Evolutionary conservation across 1,140 invertebrate genomes (phyloP).

Genomic region (Lordiphosa mommai): DNA sequence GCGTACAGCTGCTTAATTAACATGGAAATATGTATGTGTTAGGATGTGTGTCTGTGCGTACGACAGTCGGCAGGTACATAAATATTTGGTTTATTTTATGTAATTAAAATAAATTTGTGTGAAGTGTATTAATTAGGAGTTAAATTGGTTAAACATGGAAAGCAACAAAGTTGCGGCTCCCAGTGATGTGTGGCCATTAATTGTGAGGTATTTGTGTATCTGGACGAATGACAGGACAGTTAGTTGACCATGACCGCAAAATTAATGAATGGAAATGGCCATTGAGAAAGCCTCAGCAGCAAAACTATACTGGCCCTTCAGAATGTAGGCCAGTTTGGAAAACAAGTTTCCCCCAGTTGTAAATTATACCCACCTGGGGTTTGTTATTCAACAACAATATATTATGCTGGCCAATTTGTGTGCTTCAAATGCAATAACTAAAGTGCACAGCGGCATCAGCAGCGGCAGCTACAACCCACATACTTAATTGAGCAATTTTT

Average conservation of each 20-base stretch:
- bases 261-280: background rate
- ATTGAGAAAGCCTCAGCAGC: too few species aligned
- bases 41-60: slow-evolving; percentile 21
- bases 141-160: slow-evolving; percentile 69
- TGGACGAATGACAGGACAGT: slow-evolving; percentile 15
- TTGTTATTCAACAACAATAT: slow-evolving; percentile 1
- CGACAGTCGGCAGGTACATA: slow-evolving; percentile 51
- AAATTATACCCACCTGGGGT: too few species aligned
- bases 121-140: slow-evolving; percentile 77
- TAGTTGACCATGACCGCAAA: slow-evolving; percentile 8
- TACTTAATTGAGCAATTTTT: slow-evolving; percentile 49
- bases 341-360: too few species aligned
- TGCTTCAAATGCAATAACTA: slow-evolving; percentile 17
- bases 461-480: slow-evolving; percentile 5
- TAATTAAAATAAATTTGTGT: slow-evolving; percentile 76
- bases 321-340: too few species aligned
- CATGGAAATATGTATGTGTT: slow-evolving; percentile 32
- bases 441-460: slow-evolving; percentile 13
- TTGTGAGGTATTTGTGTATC: slow-evolving; percentile 45
- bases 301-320: too few species aligned
- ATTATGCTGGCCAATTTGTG: slow-evolving; percentile 21
- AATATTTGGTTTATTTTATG: slow-evolving; percentile 74
- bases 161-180: slow-evolving; percentile 18
- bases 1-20: slow-evolving; percentile 55
- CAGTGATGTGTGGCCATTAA: slow-evolving; percentile 48